Conservation (phyloP, 2,888 invertebrate species). For the Acleris cristana region DNA sequence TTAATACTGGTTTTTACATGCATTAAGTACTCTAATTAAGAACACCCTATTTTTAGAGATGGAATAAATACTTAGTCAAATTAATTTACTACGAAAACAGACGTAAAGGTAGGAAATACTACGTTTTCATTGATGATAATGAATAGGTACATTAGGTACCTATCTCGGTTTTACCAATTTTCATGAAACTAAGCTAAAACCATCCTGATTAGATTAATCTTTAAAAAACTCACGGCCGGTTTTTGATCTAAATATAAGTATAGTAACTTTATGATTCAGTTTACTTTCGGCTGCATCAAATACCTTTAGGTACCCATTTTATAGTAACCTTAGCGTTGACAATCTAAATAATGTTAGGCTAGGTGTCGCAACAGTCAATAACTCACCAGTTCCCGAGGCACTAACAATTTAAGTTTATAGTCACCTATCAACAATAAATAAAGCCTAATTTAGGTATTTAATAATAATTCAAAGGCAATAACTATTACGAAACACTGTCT, state of each 20-base stretch:
- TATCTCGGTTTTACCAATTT: no score
- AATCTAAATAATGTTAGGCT: conserved; percentile 17
- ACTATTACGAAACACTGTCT: conserved; percentile 17
- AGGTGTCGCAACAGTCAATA: conserved; percentile 26
- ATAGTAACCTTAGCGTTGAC: conserved; percentile 12
- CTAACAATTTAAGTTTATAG: conserved; percentile 22
- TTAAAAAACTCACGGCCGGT: no score
- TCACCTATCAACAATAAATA: conserved; percentile 24
- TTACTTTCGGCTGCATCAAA: not conserved
- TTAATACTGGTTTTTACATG: conserved; percentile 14
- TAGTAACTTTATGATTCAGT: not conserved
- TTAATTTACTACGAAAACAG: no score
- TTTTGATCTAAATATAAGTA: no score
- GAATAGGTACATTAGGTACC: no score
- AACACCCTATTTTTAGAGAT: not conserved
- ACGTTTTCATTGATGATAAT: no score
- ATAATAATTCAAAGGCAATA: conserved; percentile 21
- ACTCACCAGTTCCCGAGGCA: conserved; percentile 27
- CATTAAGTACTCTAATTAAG: not conserved
- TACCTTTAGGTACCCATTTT: not conserved
- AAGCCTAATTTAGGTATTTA: conserved; percentile 10
- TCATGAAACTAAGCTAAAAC: no score
- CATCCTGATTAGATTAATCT: no score
- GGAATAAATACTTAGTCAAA: no score
- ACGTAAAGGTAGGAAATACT: no score